phyloP scores from a whole-genome alignment of 1,140 invertebrate species.

The Drosophila kikkawai region DNA sequence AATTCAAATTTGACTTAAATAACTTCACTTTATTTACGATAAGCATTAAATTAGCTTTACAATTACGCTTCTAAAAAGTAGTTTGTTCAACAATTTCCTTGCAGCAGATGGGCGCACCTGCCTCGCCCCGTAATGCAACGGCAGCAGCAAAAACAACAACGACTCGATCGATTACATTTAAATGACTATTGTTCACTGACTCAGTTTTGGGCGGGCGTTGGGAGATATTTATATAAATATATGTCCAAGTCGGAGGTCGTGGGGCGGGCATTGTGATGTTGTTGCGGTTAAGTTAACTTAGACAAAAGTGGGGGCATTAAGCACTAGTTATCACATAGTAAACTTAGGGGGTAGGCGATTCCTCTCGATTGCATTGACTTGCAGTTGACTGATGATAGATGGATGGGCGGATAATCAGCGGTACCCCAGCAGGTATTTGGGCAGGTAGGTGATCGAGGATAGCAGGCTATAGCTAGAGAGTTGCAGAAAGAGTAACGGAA shows the following conservation, averaged over 20 bases:
- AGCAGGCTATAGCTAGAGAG: conserved; percentile 77
- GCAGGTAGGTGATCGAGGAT: conserved; percentile 82
- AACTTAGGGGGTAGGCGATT: conserved; percentile 64
- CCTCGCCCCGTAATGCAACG: conserved; percentile 23
- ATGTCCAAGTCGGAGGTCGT: neutral
- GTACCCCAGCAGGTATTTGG: conserved; percentile 79
- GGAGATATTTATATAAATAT: conserved; percentile 2
- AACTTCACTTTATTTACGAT: conserved; percentile 68
- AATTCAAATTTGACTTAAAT: conserved; percentile 26
- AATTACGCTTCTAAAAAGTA: conserved; percentile 48
- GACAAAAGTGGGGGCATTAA: conserved; percentile 40
- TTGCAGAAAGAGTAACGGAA: neutral
- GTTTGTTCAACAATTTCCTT: conserved; percentile 60
- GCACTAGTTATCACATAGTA: conserved; percentile 81
- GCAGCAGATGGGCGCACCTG: conserved; percentile 6
- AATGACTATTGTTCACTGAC: conserved; percentile 80
- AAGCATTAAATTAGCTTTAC: conserved; percentile 26
- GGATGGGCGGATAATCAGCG: conserved; percentile 45
- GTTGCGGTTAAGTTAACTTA: conserved; percentile 22
- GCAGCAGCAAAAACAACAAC: conserved; percentile 27
- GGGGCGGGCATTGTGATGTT: conserved; percentile 21
- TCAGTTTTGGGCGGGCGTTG: conserved; percentile 44
- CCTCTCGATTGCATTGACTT: conserved; percentile 59
- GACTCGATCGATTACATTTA: conserved; percentile 62
- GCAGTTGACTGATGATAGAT: conserved; percentile 34